Conservation (phyloP, 2,888 invertebrate genomes). For the Synanthedon formicaeformis region DNA sequence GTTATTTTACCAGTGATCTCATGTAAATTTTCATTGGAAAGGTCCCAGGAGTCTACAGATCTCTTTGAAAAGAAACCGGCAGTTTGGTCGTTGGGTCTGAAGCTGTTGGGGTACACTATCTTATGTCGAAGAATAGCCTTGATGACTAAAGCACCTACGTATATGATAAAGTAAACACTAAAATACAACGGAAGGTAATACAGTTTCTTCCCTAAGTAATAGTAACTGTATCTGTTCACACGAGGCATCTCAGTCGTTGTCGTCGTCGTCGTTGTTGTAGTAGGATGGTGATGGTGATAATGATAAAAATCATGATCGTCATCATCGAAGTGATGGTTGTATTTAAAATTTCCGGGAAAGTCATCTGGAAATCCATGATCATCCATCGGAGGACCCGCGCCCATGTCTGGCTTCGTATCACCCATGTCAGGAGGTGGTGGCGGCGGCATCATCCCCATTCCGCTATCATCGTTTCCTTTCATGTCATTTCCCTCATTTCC, state of each 20-base stretch:
- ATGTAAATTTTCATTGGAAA: slow-evolving; percentile 59
- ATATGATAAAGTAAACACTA: slow-evolving; percentile 78
- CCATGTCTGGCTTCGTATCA: slow-evolving; percentile 26
- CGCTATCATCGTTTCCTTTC: slow-evolving; percentile 27
- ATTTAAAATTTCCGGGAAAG: slow-evolving; percentile 55
- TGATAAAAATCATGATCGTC: slow-evolving; percentile 31
- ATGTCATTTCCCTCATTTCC: slow-evolving; percentile 26
- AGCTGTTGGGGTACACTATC: slow-evolving; percentile 73
- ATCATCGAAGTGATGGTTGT: slow-evolving; percentile 51
- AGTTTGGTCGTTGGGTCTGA: slow-evolving; percentile 49
- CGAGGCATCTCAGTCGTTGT: slow-evolving; percentile 67
- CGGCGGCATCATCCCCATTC: slow-evolving; percentile 48
- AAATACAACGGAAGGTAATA: slow-evolving; percentile 83
- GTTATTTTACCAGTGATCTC: slow-evolving; percentile 60
- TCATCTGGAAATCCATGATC: slow-evolving; percentile 58
- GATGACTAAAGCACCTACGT: slow-evolving; percentile 77
- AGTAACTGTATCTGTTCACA: slow-evolving; percentile 77
- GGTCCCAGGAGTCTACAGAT: slow-evolving; percentile 53
- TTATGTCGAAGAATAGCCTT: slow-evolving; percentile 81
- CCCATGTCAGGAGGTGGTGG: slow-evolving; percentile 24
- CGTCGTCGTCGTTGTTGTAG: slow-evolving; percentile 46
- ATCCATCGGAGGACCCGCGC: slow-evolving; percentile 25
- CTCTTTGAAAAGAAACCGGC: slow-evolving; percentile 53
- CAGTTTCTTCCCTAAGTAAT: slow-evolving; percentile 79
- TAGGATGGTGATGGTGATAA: slow-evolving; percentile 40